These are phyloP conservation scores for Hycleus phaleratus DNA, from an alignment of 1,140 invertebrate species.

Conservation along the genomic window DNA sequence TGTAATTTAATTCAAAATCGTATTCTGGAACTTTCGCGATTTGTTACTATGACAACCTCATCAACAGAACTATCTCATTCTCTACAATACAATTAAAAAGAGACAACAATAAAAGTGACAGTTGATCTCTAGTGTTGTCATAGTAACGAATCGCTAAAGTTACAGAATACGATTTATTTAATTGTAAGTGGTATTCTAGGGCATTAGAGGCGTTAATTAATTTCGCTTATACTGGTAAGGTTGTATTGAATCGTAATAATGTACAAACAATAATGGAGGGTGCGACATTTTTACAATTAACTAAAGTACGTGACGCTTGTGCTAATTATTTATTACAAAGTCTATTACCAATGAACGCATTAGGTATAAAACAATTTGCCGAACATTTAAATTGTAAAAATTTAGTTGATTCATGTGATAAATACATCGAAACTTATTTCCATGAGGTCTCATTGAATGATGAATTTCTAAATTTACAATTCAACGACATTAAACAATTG, in stretches of 20 bases:
- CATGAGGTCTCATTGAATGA: constrained; percentile 68
- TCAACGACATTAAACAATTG: constrained; percentile 62
- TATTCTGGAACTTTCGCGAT: too few species aligned
- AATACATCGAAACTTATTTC: constrained; percentile 80
- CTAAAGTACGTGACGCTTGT: constrained; percentile 75
- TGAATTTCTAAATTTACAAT: constrained; percentile 64
- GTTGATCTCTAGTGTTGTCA: too few species aligned
- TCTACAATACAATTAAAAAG: too few species aligned
- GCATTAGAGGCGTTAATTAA: constrained; percentile 78
- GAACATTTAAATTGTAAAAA: constrained; percentile 68
- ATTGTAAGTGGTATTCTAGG: constrained; percentile 42
- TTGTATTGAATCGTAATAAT: constrained; percentile 71
- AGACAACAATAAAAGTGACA: too few species aligned
- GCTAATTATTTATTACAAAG: constrained; percentile 70
- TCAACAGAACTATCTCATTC: too few species aligned
- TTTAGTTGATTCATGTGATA: constrained; percentile 68
- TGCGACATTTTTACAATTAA: constrained; percentile 79
- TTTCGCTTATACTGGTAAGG: constrained; percentile 78
- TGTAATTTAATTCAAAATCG: constrained; percentile 40
- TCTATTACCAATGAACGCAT: constrained; percentile 77
- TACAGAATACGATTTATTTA: constrained; percentile 2
- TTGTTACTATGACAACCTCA: too few species aligned
- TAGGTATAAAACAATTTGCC: constrained; percentile 76
- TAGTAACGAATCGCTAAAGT: too few species aligned
- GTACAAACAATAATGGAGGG: constrained; percentile 81